A percentile compares a stretch with the other conserved stretches of the same genome.
These are phyloP conservation scores for Frieseomelitta varia DNA, from an alignment of 1,140 invertebrate species.

Conservation along the genomic window DNA sequence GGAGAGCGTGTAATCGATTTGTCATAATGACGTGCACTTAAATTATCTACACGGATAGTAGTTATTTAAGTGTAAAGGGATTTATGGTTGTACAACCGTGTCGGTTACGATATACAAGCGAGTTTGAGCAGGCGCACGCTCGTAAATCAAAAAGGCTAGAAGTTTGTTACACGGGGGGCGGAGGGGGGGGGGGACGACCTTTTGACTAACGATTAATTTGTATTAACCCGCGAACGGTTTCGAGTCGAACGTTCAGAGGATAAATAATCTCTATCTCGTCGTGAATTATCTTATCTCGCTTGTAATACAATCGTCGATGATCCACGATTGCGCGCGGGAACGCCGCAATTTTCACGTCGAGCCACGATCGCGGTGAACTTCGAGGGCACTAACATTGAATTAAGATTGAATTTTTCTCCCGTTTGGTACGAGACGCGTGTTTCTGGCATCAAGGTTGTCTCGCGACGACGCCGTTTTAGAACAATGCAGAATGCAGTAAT, in stretches of 20 bases:
- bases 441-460: conserved; percentile 45
- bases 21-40: conserved; percentile 61
- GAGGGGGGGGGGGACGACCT: conserved; percentile 16
- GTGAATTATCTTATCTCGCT: neutral
- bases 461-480: conserved; percentile 43
- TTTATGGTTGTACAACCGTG: conserved; percentile 63
- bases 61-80: conserved; percentile 48
- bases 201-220: conserved; percentile 45
- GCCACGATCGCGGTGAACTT: no score
- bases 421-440: neutral
- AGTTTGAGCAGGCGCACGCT: conserved; percentile 15
- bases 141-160: conserved; percentile 56
- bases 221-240: conserved; percentile 4
- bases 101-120: conserved; percentile 53
- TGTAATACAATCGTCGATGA: neutral
- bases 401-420: no score
- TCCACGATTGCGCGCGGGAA: neutral
- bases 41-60: conserved; percentile 58
- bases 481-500: conserved; percentile 68
- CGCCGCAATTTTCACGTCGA: neutral
- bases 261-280: neutral
- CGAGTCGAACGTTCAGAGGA: neutral
- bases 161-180: conserved; percentile 41
- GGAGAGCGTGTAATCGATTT: conserved; percentile 61
- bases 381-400: neutral